Conservation (phyloP, 2,888 invertebrate genomes). For the Epinotia demarniana region DNA sequence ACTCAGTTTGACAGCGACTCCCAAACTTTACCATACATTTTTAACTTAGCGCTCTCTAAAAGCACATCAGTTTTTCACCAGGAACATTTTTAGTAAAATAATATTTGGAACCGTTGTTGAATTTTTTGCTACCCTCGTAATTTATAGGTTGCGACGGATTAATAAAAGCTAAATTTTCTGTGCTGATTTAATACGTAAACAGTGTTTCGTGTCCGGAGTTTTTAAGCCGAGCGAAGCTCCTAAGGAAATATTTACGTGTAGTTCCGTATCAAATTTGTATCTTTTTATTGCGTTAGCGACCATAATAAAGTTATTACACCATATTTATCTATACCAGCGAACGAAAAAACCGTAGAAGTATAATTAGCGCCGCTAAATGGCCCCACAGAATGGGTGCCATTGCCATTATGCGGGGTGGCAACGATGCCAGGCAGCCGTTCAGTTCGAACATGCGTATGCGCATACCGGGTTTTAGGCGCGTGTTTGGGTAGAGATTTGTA, state of each 20-base stretch:
- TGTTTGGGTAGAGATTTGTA: too few species aligned
- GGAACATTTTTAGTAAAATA: constrained; percentile 34
- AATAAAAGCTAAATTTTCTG: constrained; percentile 37
- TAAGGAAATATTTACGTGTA: not conserved
- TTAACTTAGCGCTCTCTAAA: constrained; percentile 22
- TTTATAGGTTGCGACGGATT: constrained; percentile 40
- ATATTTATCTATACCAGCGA: too few species aligned
- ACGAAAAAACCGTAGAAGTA: too few species aligned
- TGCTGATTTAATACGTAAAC: constrained; percentile 35
- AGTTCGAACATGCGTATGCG: too few species aligned
- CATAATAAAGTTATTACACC: too few species aligned
- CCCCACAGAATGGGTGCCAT: too few species aligned
- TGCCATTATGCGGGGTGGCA: too few species aligned
- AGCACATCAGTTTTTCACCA: constrained; percentile 31
- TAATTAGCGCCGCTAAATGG: too few species aligned
- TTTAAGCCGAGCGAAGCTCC: not conserved
- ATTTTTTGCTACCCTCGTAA: constrained; percentile 33
- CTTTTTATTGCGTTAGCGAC: too few species aligned
- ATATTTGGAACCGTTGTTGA: constrained; percentile 35
- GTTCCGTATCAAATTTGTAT: not conserved
- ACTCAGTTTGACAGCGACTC: not conserved
- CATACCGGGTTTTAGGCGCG: too few species aligned
- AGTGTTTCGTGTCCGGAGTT: constrained; percentile 14
- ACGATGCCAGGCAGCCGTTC: too few species aligned
- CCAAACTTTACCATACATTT: constrained; percentile 32